Evolutionary conservation across 2,888 invertebrate genomes (phyloP), one percentile per base, ranked within the genome.

Genomic region (Notodonta ziczac): DNA sequence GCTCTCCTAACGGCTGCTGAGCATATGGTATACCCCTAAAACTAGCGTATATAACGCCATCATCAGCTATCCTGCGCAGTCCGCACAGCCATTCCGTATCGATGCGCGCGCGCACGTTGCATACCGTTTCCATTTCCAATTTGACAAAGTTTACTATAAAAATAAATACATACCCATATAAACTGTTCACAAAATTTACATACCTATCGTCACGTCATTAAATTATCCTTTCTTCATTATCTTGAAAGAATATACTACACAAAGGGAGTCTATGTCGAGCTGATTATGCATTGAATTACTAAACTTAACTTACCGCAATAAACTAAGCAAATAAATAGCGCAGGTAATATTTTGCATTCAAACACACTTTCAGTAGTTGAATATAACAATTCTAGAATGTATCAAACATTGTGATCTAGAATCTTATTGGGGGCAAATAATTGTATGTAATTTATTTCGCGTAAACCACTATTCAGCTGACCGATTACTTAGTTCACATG

Each of bases 11-110:
- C 0, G 78, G 78, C 32, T 76, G 77, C 48, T 63, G 63, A 12
- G 62, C 78, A 56, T 78, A 78, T 4, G 78, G 76, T 7, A 78
- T 62, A 6, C 76, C 76, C 8, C 66, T 58, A 58, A 78, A 78
- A 62, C 76, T 75, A 13, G 70, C 74, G 65, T 74, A 78, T 46
- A 65, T 7, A 0, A 51, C 56, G 48, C 56, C 58, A 10, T 63
- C 58, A 16, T 76, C 74, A 9, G 69, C 74, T 6, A 24, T 9
- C 12, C 63, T 56, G 53, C 59, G 50, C 46, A 65, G 57, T 12
- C 77, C 76, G 60, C 76, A 76, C 24, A 72, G 58, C 61, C 63
- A 67, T 8, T 72, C 73, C 0, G 65, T 61, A 12, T 67, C 69
- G 7, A 54, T 54, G 35, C 54, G 54, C 14, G 35, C n/a, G 6